phyloP scores from a whole-genome alignment of 2,113 vertebrate genomes.

The Platichthys stellatus region DNA sequence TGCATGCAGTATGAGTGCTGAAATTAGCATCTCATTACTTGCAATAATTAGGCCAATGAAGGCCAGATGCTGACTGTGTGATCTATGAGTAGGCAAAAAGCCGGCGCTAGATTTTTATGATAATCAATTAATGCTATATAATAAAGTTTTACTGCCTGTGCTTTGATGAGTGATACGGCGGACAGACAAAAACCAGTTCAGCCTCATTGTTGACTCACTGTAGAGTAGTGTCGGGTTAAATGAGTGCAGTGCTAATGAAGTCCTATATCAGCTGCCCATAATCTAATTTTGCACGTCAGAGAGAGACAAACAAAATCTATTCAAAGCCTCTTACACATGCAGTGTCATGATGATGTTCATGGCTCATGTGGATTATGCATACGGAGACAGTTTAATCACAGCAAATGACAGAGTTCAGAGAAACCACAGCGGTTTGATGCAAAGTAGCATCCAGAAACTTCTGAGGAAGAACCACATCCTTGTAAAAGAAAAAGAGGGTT shows the following conservation, averaged over 20 bases:
- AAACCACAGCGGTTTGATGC: conserved; percentile 7
- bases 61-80: conserved; percentile 88
- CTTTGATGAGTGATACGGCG: conserved; percentile 41
- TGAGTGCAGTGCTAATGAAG: conserved; percentile 46
- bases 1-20: conserved; percentile 89
- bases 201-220: conserved; percentile 28
- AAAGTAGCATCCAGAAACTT: background rate
- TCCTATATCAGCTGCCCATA: conserved; percentile 34
- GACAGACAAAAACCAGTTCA: conserved; percentile 41
- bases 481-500: background rate
- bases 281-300: conserved; percentile 47
- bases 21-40: conserved; percentile 95
- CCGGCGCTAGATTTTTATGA: conserved; percentile 76
- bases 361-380: conserved; percentile 47
- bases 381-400: conserved; percentile 24
- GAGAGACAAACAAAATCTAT: conserved; percentile 38
- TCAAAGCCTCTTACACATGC: conserved; percentile 14
- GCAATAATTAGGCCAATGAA: conserved; percentile 92
- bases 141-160: conserved; percentile 68
- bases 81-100: conserved; percentile 81
- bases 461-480: background rate
- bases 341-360: conserved; percentile 34
- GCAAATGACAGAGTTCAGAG: conserved; percentile 19
- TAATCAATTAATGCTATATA: conserved; percentile 73
- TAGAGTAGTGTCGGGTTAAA: conserved; percentile 32